phyloP scores from a whole-genome alignment of 2,113 vertebrate genomes.

The Tonatia bakeri region DNA sequence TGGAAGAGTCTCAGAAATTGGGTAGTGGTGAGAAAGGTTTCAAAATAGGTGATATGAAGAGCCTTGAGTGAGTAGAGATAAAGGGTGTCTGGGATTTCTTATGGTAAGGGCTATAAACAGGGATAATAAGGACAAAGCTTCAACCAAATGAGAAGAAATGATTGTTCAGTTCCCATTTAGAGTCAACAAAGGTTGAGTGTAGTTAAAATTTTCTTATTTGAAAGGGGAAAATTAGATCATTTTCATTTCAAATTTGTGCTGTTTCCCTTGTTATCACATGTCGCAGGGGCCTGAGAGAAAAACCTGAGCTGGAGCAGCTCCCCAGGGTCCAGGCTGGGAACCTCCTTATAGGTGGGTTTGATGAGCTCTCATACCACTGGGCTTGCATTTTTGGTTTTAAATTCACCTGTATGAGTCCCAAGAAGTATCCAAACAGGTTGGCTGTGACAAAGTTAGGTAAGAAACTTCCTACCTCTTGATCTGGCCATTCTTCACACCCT shows the following conservation, averaged over 20 bases:
- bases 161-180: neutral
- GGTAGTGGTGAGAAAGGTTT: neutral
- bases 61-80: neutral
- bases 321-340: neutral
- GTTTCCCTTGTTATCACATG: neutral
- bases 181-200: neutral
- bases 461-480: neutral
- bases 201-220: conserved; percentile 8
- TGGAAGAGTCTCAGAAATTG: neutral
- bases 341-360: neutral
- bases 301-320: neutral
- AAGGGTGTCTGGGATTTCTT: neutral
- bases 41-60: neutral
- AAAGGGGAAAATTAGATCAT: neutral
- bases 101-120: neutral
- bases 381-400: neutral
- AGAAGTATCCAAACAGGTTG: neutral
- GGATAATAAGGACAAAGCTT: neutral
- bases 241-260: neutral
- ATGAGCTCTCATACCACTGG: neutral
- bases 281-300: neutral
- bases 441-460: neutral
- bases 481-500: neutral
- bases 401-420: neutral
- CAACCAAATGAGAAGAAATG: neutral